Percentiles rank a stretch among this genome's conserved stretches.
Conservation (phyloP, 2,888 invertebrate species). For the Ophion slaviceki region DNA sequence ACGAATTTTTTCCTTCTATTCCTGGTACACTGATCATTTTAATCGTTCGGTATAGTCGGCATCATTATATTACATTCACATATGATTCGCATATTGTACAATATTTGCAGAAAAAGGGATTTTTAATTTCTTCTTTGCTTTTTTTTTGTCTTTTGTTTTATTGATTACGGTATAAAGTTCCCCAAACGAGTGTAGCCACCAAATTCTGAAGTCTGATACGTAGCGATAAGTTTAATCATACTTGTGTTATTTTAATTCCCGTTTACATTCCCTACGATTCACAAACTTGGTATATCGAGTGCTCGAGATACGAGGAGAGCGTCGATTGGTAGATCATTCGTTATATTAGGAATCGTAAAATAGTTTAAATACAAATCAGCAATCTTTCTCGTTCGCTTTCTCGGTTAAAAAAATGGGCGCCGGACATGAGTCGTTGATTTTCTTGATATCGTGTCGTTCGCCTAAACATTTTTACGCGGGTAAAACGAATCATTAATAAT, state of each 20-base stretch:
- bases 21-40: conserved; percentile 70
- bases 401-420: conserved; percentile 60
- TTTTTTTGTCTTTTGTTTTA: conserved; percentile 64
- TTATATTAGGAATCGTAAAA: conserved; percentile 80
- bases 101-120: conserved; percentile 78
- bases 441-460: conserved; percentile 61
- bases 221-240: conserved; percentile 55
- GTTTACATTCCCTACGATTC: conserved; percentile 51
- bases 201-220: conserved; percentile 62
- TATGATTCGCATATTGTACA: conserved; percentile 82
- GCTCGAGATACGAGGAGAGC: conserved; percentile 73
- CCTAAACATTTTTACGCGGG: conserved; percentile 73
- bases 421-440: conserved; percentile 52
- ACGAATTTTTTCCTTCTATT: conserved; percentile 52
- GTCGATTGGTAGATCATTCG: conserved; percentile 72
- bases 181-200: conserved; percentile 71
- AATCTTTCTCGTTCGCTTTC: conserved; percentile 50
- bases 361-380: conserved; percentile 80
- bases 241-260: conserved; percentile 52
- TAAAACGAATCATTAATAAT: conserved; percentile 78
- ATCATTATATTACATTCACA: conserved; percentile 81
- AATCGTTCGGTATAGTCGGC: conserved; percentile 64
- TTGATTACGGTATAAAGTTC: conserved; percentile 74
- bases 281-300: conserved; percentile 43
- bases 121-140: conserved; percentile 19